Base-by-base conservation (phyloP, 2,797 vertebrate species). In the Coilia nasus region DNA sequence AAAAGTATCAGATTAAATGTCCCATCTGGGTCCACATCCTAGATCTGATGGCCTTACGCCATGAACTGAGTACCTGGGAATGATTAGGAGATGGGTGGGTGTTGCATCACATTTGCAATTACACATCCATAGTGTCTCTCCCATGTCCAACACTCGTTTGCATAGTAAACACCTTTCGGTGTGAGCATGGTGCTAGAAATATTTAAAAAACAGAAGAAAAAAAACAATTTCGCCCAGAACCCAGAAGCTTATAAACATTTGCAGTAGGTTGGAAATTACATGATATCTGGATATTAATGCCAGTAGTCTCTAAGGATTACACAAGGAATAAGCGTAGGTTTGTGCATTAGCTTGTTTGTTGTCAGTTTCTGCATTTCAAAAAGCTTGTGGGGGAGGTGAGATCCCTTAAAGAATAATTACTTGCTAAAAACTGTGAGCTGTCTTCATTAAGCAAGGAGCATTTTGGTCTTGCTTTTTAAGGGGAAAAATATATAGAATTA, bases 321-420 rank as follows among this genome's bases (percentile, higher is more conserved):
- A 64, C 23, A 41, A 17, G 81, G 60, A 23, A 28, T 5, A 19
- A 46, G 44, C 35, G n/a, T 85, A 83, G 80, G 47, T 25, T 84
- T 3, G 50, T 54, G 50, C 7, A 9, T 54, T 54, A 21, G 75
- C 44, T 54, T 84, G 83, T 85, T 87, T 85, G 86, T 86, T 85
- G 84, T 88, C 85, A 64, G 82, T 85, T 78, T 46, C 41, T 83
- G 85, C 75, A 82, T 83, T 57, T 86, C 56, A 85, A 86, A 60
- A 44, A 56, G 81, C 6, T n/a, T 50, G 85, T 83, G 84, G 87
- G 84, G 84, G 82, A 57, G 41, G 83, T 50, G 81, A 78, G 84
- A 85, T 75, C 59, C 78, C 78, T 11, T 64, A 81, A 85, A 84
- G 84, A 87, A 85, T 88, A 88, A 85, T 85, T 85, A 85, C 83